Evolutionary conservation across 2,113 vertebrate genomes (phyloP).

Genomic region (Burhinus oedicnemus): DNA sequence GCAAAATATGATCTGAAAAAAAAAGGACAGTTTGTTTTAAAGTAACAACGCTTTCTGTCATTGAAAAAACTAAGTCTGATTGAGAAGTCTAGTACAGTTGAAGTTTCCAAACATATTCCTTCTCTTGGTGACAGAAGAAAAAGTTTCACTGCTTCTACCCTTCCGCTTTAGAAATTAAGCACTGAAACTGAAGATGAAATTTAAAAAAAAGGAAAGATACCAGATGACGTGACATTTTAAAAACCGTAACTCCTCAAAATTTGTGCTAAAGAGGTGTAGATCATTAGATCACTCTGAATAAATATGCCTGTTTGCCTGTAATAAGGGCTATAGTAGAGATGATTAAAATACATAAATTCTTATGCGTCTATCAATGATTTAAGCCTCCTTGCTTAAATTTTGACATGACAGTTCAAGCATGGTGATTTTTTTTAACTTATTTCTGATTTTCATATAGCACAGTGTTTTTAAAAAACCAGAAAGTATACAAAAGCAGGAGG

Average conservation of each 20-base stretch:
- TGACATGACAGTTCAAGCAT: background rate
- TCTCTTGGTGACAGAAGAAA: background rate
- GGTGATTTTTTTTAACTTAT: background rate
- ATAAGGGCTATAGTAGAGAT: background rate
- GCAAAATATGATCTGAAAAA: background rate
- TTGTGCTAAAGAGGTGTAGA: fast-evolving
- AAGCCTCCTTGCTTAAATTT: background rate
- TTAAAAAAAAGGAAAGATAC: background rate
- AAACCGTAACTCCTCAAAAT: background rate
- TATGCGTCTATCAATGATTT: background rate
- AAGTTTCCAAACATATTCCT: background rate
- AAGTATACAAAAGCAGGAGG: background rate
- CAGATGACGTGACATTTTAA: background rate
- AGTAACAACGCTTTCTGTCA: background rate
- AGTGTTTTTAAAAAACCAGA: background rate
- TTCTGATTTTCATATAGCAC: background rate
- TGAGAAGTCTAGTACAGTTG: background rate
- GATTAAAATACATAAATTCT: background rate
- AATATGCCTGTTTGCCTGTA: background rate
- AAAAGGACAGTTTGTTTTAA: background rate
- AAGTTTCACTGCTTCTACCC: background rate
- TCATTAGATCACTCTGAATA: background rate
- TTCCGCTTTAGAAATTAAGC: background rate
- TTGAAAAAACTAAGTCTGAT: background rate
- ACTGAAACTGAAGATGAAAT: background rate